These are phyloP conservation scores for Hemichromis elongatus DNA, from an alignment of 2,113 vertebrate genomes.

Conservation along the genomic window DNA sequence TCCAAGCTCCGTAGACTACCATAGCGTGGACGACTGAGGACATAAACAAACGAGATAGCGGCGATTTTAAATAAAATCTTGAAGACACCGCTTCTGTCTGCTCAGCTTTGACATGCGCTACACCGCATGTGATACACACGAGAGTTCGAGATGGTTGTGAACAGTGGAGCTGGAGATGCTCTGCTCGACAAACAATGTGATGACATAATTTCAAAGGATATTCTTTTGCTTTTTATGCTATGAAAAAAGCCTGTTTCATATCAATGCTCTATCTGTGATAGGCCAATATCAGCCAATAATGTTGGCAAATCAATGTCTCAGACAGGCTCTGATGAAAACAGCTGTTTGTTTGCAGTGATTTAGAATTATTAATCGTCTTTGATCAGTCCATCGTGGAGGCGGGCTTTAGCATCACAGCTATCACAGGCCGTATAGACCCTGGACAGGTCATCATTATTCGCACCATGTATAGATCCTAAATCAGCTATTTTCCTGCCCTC, in stretches of 20 bases:
- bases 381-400: not conserved
- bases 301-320: not conserved
- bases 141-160: not conserved
- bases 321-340: not conserved
- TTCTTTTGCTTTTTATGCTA: not conserved
- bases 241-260: not conserved
- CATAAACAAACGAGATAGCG: not conserved
- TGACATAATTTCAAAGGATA: not conserved
- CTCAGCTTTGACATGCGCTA: not conserved
- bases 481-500: not conserved
- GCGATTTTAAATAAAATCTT: not conserved
- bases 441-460: not conserved
- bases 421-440: rapidly evolving
- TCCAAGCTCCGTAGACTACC: not conserved
- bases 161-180: not conserved
- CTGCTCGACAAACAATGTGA: not conserved
- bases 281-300: not conserved
- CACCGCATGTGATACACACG: not conserved
- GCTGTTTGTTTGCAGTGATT: not conserved
- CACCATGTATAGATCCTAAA: not conserved
- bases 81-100: not conserved
- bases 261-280: not conserved
- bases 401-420: not conserved
- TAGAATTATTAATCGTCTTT: not conserved
- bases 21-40: not conserved